Evolutionary conservation across 2,888 invertebrate species (phyloP), one percentile per base, ranked within the genome.

Genomic region (Pterostichus madidus): DNA sequence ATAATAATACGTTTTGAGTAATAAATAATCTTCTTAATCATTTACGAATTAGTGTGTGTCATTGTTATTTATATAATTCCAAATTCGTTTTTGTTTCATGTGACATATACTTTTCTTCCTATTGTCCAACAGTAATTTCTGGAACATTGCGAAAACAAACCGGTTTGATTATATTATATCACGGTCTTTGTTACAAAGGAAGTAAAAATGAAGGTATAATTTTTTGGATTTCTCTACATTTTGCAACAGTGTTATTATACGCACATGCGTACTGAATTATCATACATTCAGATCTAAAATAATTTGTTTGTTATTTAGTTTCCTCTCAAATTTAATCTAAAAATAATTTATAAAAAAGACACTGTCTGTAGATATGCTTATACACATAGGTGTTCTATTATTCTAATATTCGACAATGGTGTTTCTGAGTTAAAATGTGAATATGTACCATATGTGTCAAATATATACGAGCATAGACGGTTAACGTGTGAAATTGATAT

Each of bases 71-170:
- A 5, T 49, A n/a, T 49, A 49, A n/a, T 24, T 24, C 24, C 24
- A 3, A 24, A 24, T 49, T 49, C 5, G 59, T 44, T 6, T 44
- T 68, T 68, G 44, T 68, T 17, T 68, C 17, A 10, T 68, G 68
- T 68, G 17, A 11, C 53, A 76, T 76, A 35, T 76, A 56, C 17
- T 73, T 15, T 73, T 49, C 52, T 46, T 46, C 32, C 32, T 75
- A 46, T 75, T 75, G 75, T 75, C 52, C 24, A 17, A 52, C 31
- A 31, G 53, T 46, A 76, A 52, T 56, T 76, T 76, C 39, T 56
- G 53, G 32, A 39, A 76, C 53, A 76, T 76, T 76, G 35, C 52
- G 56, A 76, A 76, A 76, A 53, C 32, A 56, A 71, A 71, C 68
- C 44, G 17, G 68, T 44, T 71, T 24, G 44, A 31, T 71, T 52